These are phyloP conservation scores for Amaurobius ferox DNA, from an alignment of 2,888 invertebrate genomes.

Conservation along the genomic window DNA sequence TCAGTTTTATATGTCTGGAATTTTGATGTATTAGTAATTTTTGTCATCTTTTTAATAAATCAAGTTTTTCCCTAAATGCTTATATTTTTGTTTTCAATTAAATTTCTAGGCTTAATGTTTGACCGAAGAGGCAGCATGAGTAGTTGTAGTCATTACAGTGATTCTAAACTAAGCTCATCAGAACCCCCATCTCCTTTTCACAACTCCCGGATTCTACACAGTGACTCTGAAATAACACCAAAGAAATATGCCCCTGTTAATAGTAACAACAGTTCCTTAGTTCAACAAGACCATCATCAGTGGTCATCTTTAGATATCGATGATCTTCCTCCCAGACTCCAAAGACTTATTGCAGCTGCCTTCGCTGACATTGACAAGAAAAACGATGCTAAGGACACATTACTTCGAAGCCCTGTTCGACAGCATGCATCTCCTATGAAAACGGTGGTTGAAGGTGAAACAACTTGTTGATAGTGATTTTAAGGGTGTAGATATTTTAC, in stretches of 20 bases:
- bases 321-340: conserved; percentile 63
- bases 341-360: conserved; percentile 55
- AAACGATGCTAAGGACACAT: background rate
- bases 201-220: conserved; percentile 28
- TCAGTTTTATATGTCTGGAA: no score
- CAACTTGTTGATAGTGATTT: conserved; percentile 50
- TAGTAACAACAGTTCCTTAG: background rate
- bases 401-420: conserved; percentile 34
- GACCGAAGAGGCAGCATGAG: conserved; percentile 49
- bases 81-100: no score
- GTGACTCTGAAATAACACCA: conserved; percentile 63
- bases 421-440: background rate
- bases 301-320: conserved; percentile 57
- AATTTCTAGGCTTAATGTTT: conserved; percentile 21
- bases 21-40: no score
- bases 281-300: conserved; percentile 12
- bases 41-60: no score
- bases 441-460: conserved; percentile 26
- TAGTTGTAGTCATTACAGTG: conserved; percentile 64
- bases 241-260: conserved; percentile 8
- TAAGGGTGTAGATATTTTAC: no score
- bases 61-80: no score
- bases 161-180: conserved; percentile 39
- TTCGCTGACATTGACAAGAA: conserved; percentile 60
- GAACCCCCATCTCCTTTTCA: conserved; percentile 49